A percentile compares a stretch with the other conserved stretches of the same genome.
Evolutionary conservation across 2,113 vertebrate genomes (phyloP).

Genomic region (Zootoca vivipara): DNA sequence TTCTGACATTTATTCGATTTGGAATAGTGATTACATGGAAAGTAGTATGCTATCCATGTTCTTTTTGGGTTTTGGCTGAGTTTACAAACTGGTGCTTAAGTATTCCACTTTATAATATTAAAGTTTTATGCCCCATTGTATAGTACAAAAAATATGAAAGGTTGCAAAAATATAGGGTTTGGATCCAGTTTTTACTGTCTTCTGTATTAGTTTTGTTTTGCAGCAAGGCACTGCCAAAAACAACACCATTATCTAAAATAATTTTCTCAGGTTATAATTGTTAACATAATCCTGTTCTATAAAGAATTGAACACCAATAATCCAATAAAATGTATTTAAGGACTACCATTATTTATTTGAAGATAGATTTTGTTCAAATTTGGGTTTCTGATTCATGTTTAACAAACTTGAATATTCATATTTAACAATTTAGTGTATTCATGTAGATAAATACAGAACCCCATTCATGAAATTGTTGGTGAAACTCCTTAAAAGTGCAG

Average conservation of each 20-base stretch:
- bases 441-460: not conserved
- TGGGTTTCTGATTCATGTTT: not conserved
- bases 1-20: not conserved
- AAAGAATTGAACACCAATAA: conserved; percentile 21
- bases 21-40: not conserved
- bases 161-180: not conserved
- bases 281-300: conserved; percentile 13
- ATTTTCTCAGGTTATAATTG: conserved; percentile 5
- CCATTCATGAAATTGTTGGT: not conserved
- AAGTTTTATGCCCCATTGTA: not conserved
- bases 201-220: not conserved
- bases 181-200: not conserved
- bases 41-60: not conserved
- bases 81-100: not conserved
- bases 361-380: not conserved
- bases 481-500: not conserved
- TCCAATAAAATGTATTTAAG: not conserved
- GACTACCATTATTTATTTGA: no score
- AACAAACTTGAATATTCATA: not conserved
- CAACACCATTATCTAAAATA: not conserved
- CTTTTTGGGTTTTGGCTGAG: not conserved
- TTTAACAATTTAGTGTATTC: not conserved
- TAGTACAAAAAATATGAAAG: not conserved
- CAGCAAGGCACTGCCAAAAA: not conserved
- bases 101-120: not conserved